Conservation (phyloP, 2,888 invertebrate genomes). For the Campoplex capitator region DNA sequence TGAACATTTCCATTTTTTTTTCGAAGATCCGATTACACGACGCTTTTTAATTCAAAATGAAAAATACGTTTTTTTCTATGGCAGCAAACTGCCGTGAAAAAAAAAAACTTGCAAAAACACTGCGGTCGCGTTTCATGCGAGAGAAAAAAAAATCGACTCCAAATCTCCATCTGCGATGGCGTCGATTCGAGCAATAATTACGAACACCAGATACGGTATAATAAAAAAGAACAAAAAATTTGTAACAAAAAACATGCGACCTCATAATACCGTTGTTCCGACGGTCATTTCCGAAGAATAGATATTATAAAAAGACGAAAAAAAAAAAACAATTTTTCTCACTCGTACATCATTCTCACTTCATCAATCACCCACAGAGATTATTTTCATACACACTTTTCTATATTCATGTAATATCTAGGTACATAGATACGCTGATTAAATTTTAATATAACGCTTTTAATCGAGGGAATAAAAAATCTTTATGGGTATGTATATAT, state of each 20-base stretch:
- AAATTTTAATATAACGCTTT: conserved; percentile 1
- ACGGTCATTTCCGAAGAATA: conserved; percentile 1
- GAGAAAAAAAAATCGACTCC: not conserved
- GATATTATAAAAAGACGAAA: not conserved
- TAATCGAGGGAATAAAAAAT: conserved; percentile 32
- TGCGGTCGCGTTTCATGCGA: not conserved
- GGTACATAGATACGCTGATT: not conserved
- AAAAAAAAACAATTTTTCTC: conserved; percentile 1
- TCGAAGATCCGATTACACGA: not conserved
- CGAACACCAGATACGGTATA: conserved; percentile 14
- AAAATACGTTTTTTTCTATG: too few relatives aligned
- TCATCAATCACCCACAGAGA: not conserved
- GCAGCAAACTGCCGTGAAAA: too few relatives aligned
- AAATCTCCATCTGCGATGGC: not conserved
- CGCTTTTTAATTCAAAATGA: not conserved
- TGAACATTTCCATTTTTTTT: not conserved
- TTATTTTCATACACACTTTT: not conserved
- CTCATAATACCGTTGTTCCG: conserved; percentile 2
- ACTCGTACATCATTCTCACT: not conserved
- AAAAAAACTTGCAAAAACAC: too few relatives aligned
- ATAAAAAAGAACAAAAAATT: not conserved
- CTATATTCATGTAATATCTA: conserved; percentile 11
- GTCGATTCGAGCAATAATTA: not conserved
- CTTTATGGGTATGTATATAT: conserved; percentile 1
- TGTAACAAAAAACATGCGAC: not conserved